Evolutionary conservation across 2,888 invertebrate genomes (phyloP).

Genomic region (Aethes cnicana): DNA sequence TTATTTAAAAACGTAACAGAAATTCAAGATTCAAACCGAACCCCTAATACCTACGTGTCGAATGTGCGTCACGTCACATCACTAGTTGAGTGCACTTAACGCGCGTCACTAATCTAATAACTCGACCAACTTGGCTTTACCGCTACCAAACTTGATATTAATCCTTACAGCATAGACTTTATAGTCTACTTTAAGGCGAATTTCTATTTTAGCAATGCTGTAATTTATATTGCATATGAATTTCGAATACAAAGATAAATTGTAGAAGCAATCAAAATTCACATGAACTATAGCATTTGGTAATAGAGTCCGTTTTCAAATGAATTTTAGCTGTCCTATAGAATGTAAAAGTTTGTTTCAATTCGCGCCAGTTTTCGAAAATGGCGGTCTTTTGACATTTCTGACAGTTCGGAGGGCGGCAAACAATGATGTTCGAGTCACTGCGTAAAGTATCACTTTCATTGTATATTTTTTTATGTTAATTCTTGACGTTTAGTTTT

Average conservation of each 20-base stretch:
- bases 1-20: constrained; percentile 29
- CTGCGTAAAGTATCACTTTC: constrained; percentile 21
- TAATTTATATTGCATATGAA: not conserved
- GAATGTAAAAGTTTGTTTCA: constrained; percentile 13
- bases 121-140: constrained; percentile 6
- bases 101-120: constrained; percentile 50
- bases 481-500: constrained; percentile 6
- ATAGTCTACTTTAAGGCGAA: constrained; percentile 21
- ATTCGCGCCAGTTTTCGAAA: constrained; percentile 48
- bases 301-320: constrained; percentile 9
- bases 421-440: constrained; percentile 35
- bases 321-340: not conserved
- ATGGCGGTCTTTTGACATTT: constrained; percentile 55
- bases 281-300: not conserved
- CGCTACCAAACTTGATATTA: not conserved
- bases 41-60: constrained; percentile 46
- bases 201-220: not conserved
- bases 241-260: not conserved
- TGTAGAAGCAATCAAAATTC: not conserved
- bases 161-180: not conserved
- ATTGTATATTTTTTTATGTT: constrained; percentile 22
- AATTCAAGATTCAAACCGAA: constrained; percentile 38
- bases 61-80: constrained; percentile 47
- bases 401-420: constrained; percentile 50
- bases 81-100: constrained; percentile 58